Evolutionary conservation across 2,113 vertebrate species (phyloP), one percentile per base, ranked within the genome.

Genomic region (Campylomormyrus tamandua): DNA sequence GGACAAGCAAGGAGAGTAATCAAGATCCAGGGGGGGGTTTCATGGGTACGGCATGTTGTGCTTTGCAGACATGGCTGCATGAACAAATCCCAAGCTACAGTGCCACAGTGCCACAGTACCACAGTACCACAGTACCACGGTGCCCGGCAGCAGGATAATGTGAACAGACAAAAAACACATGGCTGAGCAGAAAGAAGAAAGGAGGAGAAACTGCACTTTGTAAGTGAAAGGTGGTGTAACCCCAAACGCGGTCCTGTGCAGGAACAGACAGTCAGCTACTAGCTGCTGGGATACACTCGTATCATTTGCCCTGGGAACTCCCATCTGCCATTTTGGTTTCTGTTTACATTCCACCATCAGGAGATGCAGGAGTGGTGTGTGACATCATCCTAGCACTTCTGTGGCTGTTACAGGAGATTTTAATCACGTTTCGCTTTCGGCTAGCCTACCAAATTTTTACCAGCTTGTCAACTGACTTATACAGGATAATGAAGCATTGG

Each of bases 401-500:
- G 58, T n/a, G 21, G 58, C 58, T 66, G n/a, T 27, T 31, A 31
- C 62, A 10, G 62, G 62, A n/a, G 62, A 66, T 27, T 66, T 66
- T 27, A 66, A 66, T 66, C 58, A 66, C 0, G 62, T 66, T 66
- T 66, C 62, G 11, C 9, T 66, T 66, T 27, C 8, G 1, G 62
- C 62, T 11, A 66, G n/a, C 62, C n/a, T 27, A 27, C n/a, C n/a
- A 66, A 66, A 9, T 27, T 10, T 13, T 31, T 70, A 70, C n/a
- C 62, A 70, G 9, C 27, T 70, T 31, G 62, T 42, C 39, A 48
- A 24, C 24, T 70, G 87, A 45, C 56, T 46, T 39, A 88, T 58
- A 88, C 5, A n/a, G 87, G 17, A 87, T 56, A n/a, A 87, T 24
- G 8, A 93, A 87, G 92, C 91, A 70, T 91, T 91, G 90, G 91